Evolutionary conservation across 2,113 vertebrate genomes (phyloP).

Genomic region (Romanogobio albipinnatus): DNA sequence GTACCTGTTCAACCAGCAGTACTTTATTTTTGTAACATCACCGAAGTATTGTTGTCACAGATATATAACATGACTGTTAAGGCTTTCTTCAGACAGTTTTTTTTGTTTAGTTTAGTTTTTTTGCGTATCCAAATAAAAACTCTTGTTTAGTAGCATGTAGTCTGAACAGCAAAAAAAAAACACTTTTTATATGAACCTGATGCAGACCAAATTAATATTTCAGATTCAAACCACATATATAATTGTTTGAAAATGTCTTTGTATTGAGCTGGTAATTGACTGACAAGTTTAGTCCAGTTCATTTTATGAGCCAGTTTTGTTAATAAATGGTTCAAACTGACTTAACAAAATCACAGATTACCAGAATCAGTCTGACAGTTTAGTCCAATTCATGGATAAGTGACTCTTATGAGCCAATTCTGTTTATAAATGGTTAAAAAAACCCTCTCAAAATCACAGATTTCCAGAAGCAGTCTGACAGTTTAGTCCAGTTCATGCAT

Average conservation of each 20-base stretch:
- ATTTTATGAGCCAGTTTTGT: neutral
- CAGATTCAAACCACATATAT: neutral
- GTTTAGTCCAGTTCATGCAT: no score
- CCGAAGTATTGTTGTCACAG: neutral
- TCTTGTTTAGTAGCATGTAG: neutral
- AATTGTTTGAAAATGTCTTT: neutral
- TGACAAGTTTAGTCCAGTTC: neutral
- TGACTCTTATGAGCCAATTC: no score
- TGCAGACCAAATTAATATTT: neutral
- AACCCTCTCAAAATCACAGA: no score
- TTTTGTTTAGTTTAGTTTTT: neutral
- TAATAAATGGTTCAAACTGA: neutral
- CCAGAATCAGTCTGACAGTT: neutral
- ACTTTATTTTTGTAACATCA: neutral
- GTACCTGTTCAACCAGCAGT: constrained; percentile 20
- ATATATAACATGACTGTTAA: neutral
- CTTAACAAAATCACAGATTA: neutral
- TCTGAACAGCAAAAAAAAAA: neutral
- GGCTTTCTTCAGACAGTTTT: no score
- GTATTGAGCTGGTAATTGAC: neutral
- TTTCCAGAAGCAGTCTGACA: no score
- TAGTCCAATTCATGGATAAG: no score
- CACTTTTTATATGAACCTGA: neutral
- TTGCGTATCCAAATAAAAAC: neutral
- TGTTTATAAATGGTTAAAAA: no score